Evolutionary conservation across 2,797 vertebrate species (phyloP).

Genomic region (Cuniculus paca): DNA sequence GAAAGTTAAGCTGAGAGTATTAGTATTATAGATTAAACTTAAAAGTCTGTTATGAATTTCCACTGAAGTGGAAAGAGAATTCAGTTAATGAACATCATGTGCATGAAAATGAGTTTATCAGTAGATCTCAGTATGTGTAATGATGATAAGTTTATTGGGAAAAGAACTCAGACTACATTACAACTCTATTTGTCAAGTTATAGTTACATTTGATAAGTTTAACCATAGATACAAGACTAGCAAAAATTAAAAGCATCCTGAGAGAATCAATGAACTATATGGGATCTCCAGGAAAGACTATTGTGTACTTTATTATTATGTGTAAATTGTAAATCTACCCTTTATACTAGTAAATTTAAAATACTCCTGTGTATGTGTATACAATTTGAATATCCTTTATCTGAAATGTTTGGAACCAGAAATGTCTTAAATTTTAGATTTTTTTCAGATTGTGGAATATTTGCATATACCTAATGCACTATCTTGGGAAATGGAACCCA

Average conservation of each 20-base stretch:
- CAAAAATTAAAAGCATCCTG: not conserved
- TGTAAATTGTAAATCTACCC: not conserved
- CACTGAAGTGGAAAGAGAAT: not conserved
- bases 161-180: not conserved
- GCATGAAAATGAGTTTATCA: not conserved
- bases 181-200: not conserved
- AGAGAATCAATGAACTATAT: not conserved
- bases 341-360: not conserved
- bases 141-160: not conserved
- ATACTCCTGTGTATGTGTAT: not conserved
- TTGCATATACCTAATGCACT: not conserved
- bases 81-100: not conserved
- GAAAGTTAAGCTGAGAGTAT: slow-evolving; percentile 27
- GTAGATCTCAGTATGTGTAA: not conserved
- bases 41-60: not conserved
- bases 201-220: not conserved
- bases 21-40: not conserved
- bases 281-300: not conserved
- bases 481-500: not conserved
- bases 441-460: not conserved
- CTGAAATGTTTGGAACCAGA: not conserved
- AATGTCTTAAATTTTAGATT: not conserved
- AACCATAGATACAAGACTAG: not conserved
- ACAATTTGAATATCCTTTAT: not conserved
- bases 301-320: not conserved